Conservation (phyloP, 2,797 vertebrate species). For the Zalophus californianus region DNA sequence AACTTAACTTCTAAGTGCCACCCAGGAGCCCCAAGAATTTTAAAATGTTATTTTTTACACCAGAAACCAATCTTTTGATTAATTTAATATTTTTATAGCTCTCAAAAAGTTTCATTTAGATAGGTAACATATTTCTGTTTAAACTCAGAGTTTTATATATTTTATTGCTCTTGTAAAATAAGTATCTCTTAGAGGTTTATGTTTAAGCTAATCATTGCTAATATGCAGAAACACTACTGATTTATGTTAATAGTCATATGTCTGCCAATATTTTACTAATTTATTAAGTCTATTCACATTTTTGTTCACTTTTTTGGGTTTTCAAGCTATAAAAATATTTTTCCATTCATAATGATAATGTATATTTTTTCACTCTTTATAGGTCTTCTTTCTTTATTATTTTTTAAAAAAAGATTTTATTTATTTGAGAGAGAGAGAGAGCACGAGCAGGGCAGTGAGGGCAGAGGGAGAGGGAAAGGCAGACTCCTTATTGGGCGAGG, state of each 20-base stretch:
- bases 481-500: neutral
- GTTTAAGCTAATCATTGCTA: neutral
- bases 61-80: constrained; percentile 14
- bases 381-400: constrained; percentile 29
- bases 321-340: constrained; percentile 39
- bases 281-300: constrained; percentile 8
- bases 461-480: neutral
- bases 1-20: too few species aligned
- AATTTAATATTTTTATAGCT: neutral
- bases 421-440: neutral
- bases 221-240: constrained; percentile 4
- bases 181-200: constrained; percentile 35
- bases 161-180: neutral
- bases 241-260: neutral
- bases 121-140: constrained; percentile 9
- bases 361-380: neutral
- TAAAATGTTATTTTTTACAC: constrained; percentile 27
- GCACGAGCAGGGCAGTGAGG: neutral
- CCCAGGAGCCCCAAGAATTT: neutral
- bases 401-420: neutral
- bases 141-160: constrained; percentile 31
- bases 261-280: constrained; percentile 33
- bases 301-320: neutral
- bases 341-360: neutral
- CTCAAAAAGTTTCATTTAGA: neutral